A percentile compares a stretch with the other conserved stretches of the same genome.
Evolutionary conservation across 1,140 invertebrate genomes (phyloP).

Genomic region (Theocolax elegans): DNA sequence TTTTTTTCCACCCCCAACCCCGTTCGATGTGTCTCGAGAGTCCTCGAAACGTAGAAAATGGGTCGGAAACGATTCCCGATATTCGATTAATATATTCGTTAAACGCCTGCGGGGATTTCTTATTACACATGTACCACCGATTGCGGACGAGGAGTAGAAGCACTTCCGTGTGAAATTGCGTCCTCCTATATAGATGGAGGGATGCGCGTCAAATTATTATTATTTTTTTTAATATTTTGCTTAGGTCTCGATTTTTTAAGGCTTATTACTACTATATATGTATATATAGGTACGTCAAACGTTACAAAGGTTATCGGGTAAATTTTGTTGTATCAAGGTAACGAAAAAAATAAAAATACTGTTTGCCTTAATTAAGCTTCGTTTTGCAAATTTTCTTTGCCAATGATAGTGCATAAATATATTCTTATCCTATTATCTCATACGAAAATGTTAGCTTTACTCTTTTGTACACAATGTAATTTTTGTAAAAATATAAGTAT

Average conservation of each 20-base stretch:
- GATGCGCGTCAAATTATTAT: no score
- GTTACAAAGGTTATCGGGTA: conserved; percentile 19
- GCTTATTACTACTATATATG: neutral
- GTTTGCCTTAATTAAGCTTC: no score
- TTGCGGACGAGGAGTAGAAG: neutral
- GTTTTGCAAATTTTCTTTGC: no score
- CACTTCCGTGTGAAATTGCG: no score
- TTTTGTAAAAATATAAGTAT: no score
- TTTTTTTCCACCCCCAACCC: no score
- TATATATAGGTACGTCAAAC: conserved; percentile 32
- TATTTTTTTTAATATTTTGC: neutral
- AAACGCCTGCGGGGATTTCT: neutral
- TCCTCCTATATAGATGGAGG: no score
- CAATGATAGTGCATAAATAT: no score
- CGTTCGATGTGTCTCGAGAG: neutral
- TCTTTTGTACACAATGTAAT: no score
- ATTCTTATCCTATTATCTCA: no score
- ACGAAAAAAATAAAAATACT: neutral
- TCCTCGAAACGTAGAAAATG: conserved; percentile 9
- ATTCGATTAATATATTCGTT: conserved; percentile 17
- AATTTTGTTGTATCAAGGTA: neutral
- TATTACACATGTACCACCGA: neutral
- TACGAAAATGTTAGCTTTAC: no score
- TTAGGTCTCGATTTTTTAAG: neutral
- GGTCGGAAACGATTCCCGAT: conserved; percentile 17